These are phyloP conservation scores for Papilio xuthus DNA, from an alignment of 1,140 invertebrate genomes.

Conservation along the genomic window DNA sequence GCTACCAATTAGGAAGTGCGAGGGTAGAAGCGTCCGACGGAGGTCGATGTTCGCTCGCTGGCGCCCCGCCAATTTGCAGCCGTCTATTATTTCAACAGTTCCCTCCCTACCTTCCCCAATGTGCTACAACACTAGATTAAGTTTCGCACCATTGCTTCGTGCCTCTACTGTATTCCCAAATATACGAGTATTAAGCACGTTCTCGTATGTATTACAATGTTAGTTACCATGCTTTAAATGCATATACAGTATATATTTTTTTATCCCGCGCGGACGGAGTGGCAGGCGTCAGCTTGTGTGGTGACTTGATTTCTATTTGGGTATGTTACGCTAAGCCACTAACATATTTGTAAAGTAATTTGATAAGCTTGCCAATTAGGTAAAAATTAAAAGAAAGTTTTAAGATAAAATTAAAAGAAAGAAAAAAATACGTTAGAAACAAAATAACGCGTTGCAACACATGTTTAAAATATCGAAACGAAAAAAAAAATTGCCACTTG, in stretches of 20 bases:
- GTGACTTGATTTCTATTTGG: background rate
- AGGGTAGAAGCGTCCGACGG: conserved; percentile 41
- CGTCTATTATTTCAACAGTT: conserved; percentile 59
- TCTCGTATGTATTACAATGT: background rate
- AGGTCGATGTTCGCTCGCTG: conserved; percentile 55
- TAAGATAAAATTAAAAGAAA: no score
- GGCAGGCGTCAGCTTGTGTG: no score
- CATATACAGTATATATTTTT: no score
- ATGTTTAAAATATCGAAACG: background rate
- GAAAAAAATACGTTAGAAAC: background rate
- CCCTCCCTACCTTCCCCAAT: conserved; percentile 37
- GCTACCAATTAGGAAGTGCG: conserved; percentile 54
- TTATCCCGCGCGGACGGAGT: no score
- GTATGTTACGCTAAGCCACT: background rate
- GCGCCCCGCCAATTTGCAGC: conserved; percentile 52
- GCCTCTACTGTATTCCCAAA: background rate
- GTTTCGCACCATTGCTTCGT: conserved; percentile 12
- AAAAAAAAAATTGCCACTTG: background rate
- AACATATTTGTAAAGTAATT: background rate
- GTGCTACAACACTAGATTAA: conserved; percentile 18
- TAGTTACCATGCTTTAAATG: no score
- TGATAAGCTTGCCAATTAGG: no score
- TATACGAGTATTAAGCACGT: background rate
- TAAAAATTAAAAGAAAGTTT: no score
- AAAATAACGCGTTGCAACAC: background rate